Conservation (phyloP, 2,113 vertebrate genomes). For the Tachysurus vachellii region DNA sequence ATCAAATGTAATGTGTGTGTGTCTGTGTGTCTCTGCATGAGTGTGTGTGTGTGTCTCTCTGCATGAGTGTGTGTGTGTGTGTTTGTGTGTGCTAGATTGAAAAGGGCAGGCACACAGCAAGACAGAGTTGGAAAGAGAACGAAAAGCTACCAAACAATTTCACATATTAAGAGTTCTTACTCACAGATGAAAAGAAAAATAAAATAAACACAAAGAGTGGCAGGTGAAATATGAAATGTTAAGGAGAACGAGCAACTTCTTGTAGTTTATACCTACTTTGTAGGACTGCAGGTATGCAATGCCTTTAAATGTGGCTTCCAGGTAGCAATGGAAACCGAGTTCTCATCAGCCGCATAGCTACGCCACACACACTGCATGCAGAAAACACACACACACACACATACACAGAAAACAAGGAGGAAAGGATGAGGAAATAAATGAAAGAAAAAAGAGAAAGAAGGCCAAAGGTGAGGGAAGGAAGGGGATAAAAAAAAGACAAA, state of each 20-base stretch:
- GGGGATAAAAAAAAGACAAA: constrained; percentile 44
- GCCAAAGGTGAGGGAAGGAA: constrained; percentile 58
- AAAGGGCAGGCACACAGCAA: constrained; percentile 19
- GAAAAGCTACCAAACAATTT: background rate
- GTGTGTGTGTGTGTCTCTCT: background rate
- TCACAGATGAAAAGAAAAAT: background rate
- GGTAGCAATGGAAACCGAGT: constrained; percentile 99
- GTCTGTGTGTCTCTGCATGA: no score
- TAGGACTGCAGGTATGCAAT: constrained; percentile 99
- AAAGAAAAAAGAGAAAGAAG: constrained; percentile 49
- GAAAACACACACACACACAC: constrained; percentile 6
- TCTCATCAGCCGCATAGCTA: constrained; percentile 99
- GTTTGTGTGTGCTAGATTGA: background rate
- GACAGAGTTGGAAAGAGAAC: background rate
- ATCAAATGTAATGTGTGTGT: constrained; percentile 12
- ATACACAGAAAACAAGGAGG: constrained; percentile 44
- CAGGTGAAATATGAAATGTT: constrained; percentile 50
- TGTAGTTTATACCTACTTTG: constrained; percentile 92
- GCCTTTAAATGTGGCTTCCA: constrained; percentile 99
- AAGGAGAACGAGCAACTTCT: constrained; percentile 73
- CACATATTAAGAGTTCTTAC: background rate
- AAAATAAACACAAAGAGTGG: background rate
- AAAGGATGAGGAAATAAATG: constrained; percentile 26
- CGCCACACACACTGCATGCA: constrained; percentile 96
- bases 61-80: background rate